Conservation (phyloP, 2,888 invertebrate species). For the Scaptodrosophila latifasciaeformis region DNA sequence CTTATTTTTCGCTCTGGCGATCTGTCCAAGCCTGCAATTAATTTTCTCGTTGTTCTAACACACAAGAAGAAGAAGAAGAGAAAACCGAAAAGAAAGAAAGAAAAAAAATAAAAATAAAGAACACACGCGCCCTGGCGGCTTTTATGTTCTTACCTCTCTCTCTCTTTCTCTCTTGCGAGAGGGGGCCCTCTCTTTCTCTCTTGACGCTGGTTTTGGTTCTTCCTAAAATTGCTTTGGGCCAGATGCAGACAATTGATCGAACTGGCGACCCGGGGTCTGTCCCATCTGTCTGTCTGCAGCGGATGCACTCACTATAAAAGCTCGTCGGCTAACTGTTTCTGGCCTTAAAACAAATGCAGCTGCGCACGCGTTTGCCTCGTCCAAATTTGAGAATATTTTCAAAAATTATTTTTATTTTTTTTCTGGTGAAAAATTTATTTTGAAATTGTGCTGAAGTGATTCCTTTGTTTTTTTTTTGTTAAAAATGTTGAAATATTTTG, state of each 20-base stretch:
- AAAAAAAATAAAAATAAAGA: constrained; percentile 4
- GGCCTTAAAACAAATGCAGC: constrained; percentile 56
- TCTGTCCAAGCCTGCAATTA: constrained; percentile 50
- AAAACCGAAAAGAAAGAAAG: background rate
- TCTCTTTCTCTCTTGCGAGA: no score
- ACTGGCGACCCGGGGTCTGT: background rate
- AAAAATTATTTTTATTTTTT: constrained; percentile 11
- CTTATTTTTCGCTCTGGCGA: constrained; percentile 46
- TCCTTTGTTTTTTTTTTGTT: no score
- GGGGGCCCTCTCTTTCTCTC: background rate
- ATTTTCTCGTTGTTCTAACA: constrained; percentile 47
- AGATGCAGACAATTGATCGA: constrained; percentile 19
- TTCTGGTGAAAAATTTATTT: no score
- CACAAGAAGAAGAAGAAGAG: background rate
- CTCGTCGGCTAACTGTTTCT: constrained; percentile 38
- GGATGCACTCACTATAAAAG: constrained; percentile 47
- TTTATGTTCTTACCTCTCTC: constrained; percentile 31
- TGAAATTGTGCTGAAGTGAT: no score
- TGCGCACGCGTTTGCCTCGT: constrained; percentile 34
- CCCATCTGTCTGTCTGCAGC: background rate
- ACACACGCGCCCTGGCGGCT: constrained; percentile 39
- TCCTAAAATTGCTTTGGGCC: constrained; percentile 35
- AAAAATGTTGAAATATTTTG: constrained; percentile 42
- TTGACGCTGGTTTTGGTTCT: background rate
- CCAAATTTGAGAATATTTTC: constrained; percentile 13